Evolutionary conservation across 2,113 vertebrate species (phyloP), one percentile per base, ranked within the genome.

Genomic region (Baryphthengus martii): DNA sequence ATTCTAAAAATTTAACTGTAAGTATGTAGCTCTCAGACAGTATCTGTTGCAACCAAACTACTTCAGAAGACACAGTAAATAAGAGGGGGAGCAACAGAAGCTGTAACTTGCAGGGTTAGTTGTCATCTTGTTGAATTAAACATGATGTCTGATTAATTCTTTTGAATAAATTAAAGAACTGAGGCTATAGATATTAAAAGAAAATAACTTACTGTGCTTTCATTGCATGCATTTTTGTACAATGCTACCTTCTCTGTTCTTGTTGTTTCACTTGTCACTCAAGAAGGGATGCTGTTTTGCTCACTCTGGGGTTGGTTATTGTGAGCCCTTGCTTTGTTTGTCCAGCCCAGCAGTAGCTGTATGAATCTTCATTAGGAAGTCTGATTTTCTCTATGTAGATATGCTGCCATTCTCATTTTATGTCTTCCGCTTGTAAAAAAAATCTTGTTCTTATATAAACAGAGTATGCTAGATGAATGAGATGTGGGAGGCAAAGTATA

Each of bases 371-470:
- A 65, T 17, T 44, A 72, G 24, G 10, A 79, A 59, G 3, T 79
- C 71, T 89, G 56, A 0, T 74, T 87, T 95, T 90, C 35, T 77
- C 23, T 29, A 0, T n/a, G 20, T 21, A 67, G 19, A 11, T 61
- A 21, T 9, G 37, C 62, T 76, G 6, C 33, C 40, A 8, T 62
- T 88, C 42, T 84, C 2, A 0, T 37, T 6, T 58, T 75, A 0
- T n/a, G 29, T 77, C 24, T 90, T 67, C 28, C 42, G 55, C 26
- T 71, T 80, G 20, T 39, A 58, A 63, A 47, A 71, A 76, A 63
- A 63, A 83, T 23, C 19, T 49, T 6, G 10, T 65, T 21, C 29
- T 76, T 86, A 35, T 47, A 42, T 62, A 82, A 89, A 55, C 15
- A 56, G 28, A 77, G 10, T 71, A n/a, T 31, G 12, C 21, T 74